A percentile compares a stretch with the other conserved stretches of the same genome.
Conservation (phyloP, 2,888 invertebrate genomes). For the Malthinus seriepunctatus region DNA sequence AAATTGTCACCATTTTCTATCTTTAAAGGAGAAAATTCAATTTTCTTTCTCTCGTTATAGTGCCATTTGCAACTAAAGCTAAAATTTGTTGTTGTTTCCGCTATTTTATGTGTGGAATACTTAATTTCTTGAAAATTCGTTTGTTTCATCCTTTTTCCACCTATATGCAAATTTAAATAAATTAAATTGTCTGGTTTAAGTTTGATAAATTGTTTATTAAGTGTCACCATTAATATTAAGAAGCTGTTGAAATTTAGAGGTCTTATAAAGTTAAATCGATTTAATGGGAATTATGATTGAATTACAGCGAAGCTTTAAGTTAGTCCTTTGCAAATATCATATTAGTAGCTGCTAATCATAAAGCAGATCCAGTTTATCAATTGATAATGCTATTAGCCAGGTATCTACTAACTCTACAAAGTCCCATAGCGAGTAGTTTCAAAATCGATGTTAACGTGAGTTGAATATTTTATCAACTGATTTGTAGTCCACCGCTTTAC, state of each 20-base stretch:
- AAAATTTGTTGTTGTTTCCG: too few species aligned
- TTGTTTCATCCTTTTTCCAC: too few species aligned
- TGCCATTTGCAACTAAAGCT: not conserved
- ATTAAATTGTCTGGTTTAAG: not conserved
- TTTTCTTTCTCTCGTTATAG: not conserved
- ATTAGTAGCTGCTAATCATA: constrained; percentile 18
- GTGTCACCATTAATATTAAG: not conserved
- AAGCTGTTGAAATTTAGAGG: constrained; percentile 1
- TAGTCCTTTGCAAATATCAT: constrained; percentile 11
- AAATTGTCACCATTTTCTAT: constrained; percentile 3
- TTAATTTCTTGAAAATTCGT: too few species aligned
- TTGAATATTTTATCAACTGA: constrained; percentile 23
- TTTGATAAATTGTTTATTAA: not conserved
- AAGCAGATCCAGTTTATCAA: constrained; percentile 13
- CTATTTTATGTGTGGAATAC: too few species aligned
- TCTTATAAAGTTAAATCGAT: constrained; percentile 8
- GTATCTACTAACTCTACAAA: constrained; percentile 2
- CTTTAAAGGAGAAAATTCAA: constrained; percentile 1
- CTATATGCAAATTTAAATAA: not conserved
- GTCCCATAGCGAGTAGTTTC: constrained; percentile 1
- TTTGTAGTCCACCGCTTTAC: constrained; percentile 8
- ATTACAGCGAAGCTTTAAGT: constrained; percentile 6
- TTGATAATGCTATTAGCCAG: constrained; percentile 20
- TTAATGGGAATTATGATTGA: constrained; percentile 18
- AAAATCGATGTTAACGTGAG: constrained; percentile 20